These are phyloP conservation scores for Hippoglossus stenolepis DNA, from an alignment of 2,113 vertebrate genomes.

Conservation along the genomic window DNA sequence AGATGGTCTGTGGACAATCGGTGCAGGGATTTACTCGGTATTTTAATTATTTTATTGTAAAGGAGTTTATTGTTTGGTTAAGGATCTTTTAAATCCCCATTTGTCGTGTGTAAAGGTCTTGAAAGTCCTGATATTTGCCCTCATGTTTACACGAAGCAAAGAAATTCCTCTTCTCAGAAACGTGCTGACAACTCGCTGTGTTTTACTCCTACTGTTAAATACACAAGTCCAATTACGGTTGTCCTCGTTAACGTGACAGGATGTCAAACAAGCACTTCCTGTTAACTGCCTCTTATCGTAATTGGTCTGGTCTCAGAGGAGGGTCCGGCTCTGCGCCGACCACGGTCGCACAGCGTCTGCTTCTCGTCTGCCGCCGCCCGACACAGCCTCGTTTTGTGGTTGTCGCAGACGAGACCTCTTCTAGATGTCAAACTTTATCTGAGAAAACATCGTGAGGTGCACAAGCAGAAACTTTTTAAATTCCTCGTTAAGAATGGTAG, in stretches of 20 bases:
- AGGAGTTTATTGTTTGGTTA: not conserved
- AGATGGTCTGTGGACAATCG: not conserved
- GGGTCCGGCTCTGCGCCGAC: constrained; percentile 57
- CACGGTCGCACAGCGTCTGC: constrained; percentile 67
- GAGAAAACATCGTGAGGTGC: not conserved
- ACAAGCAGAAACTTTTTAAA: not conserved
- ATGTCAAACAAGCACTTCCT: constrained; percentile 85
- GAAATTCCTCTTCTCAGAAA: constrained; percentile 24
- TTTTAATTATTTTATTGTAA: not conserved
- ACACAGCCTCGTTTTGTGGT: constrained; percentile 74
- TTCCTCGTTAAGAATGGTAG: not conserved
- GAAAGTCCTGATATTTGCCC: constrained; percentile 8
- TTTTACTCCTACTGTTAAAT: constrained; percentile 64
- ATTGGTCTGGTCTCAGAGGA: constrained; percentile 81
- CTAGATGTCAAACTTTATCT: constrained; percentile 22
- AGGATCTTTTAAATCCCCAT: constrained; percentile 3
- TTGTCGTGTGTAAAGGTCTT: not conserved
- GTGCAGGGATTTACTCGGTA: not conserved
- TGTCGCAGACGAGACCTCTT: constrained; percentile 30
- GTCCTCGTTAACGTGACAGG: constrained; percentile 83
- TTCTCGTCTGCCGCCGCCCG: constrained; percentile 74
- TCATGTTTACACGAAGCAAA: too few relatives aligned
- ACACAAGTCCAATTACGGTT: constrained; percentile 66
- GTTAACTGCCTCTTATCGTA: constrained; percentile 84
- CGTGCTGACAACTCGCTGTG: constrained; percentile 55